Percentiles rank a stretch among this genome's conserved stretches.
Conservation (phyloP, 2,888 invertebrate genomes). For the Schizaphis graminum region DNA sequence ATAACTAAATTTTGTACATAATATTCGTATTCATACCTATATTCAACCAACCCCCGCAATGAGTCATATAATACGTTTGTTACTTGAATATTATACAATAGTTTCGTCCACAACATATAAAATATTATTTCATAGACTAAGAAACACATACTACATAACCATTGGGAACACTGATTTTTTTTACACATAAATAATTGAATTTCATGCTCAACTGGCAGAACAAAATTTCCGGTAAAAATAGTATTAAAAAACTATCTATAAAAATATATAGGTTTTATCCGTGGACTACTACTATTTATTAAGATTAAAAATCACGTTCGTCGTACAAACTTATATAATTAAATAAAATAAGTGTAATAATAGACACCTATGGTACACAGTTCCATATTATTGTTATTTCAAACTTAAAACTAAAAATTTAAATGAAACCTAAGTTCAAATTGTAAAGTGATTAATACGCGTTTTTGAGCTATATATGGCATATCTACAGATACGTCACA, state of each 20-base stretch:
- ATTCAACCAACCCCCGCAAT: neutral
- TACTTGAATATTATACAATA: conserved; percentile 40
- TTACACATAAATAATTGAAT: conserved; percentile 43
- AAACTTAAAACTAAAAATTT: neutral
- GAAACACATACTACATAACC: conserved; percentile 32
- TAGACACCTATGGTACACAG: neutral
- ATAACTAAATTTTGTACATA: neutral
- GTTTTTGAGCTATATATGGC: too few species aligned
- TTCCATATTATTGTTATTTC: neutral
- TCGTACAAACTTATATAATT: neutral
- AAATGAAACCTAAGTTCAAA: too few species aligned
- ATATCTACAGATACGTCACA: too few species aligned
- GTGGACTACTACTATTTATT: neutral
- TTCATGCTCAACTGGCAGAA: conserved; percentile 57
- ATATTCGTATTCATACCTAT: neutral
- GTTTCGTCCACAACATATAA: conserved; percentile 24
- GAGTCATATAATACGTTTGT: conserved; percentile 11
- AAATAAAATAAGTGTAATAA: neutral
- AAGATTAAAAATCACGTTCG: neutral
- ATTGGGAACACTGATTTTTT: conserved; percentile 12
- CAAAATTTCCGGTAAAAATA: conserved; percentile 49
- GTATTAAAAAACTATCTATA: neutral
- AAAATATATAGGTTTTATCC: neutral
- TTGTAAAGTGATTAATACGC: too few species aligned
- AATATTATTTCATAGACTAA: conserved; percentile 21